Percentiles rank a stretch among this genome's conserved stretches.
Conservation (phyloP, 2,113 vertebrate species). For the Menura novaehollandiae region DNA sequence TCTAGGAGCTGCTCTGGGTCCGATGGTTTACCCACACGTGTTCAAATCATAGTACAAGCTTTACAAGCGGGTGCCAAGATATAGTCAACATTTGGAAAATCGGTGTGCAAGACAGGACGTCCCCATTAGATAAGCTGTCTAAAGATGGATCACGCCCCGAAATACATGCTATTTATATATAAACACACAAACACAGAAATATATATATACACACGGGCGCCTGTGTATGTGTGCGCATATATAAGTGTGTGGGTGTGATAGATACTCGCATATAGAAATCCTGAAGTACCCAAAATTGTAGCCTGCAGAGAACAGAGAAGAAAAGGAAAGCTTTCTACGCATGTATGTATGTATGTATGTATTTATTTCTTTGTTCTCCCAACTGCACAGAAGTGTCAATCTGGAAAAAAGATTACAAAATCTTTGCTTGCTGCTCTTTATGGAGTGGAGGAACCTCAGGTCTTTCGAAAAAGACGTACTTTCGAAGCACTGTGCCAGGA, state of each 20-base stretch:
- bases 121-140: not conserved
- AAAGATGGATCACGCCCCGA: not conserved
- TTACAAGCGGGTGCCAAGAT: slow-evolving; percentile 29
- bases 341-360: not conserved
- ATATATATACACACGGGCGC: not conserved
- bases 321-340: not conserved
- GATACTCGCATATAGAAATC: not conserved
- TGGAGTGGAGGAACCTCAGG: not conserved
- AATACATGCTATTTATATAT: not conserved
- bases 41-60: slow-evolving; percentile 49
- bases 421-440: not conserved
- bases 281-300: not conserved
- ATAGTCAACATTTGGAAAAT: slow-evolving; percentile 20
- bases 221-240: not conserved
- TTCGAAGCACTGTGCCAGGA: not conserved
- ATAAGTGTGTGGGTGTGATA: not conserved
- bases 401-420: not conserved
- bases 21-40: slow-evolving; percentile 71
- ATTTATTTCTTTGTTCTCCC: not conserved
- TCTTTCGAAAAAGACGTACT: not conserved
- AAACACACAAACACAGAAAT: not conserved
- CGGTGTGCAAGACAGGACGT: not conserved
- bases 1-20: slow-evolving; percentile 69
- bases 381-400: not conserved
- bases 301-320: not conserved